Conservation (phyloP, 30 jellyfish, hydroid and myxozoan species). For the Nemopilema nomurai region DNA sequence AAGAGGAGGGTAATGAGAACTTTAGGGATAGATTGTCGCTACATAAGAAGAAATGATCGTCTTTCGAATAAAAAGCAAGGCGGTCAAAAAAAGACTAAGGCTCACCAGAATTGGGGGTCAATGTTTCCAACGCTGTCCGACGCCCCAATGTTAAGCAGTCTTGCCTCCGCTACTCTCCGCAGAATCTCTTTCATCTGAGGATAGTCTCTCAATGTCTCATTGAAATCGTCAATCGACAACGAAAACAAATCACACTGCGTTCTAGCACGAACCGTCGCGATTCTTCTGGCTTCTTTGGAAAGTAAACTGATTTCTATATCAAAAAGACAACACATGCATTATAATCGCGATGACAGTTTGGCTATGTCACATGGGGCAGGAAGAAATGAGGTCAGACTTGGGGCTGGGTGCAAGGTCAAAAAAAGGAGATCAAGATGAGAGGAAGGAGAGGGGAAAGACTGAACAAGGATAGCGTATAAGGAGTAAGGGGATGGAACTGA, state of each 20-base stretch:
- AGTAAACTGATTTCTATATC: slow-evolving; percentile 49
- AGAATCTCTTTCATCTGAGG: slow-evolving; percentile 59
- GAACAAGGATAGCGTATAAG: background rate
- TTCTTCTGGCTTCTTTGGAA: slow-evolving; percentile 50
- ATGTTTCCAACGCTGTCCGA: slow-evolving; percentile 49
- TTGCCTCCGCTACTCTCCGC: slow-evolving; percentile 38
- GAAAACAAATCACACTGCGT: slow-evolving; percentile 62
- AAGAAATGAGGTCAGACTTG: background rate
- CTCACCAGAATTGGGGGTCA: slow-evolving; percentile 42
- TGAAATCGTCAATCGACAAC: slow-evolving; percentile 32
- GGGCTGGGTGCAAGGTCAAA: background rate
- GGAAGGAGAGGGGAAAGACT: background rate
- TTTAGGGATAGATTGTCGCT: too few species aligned
- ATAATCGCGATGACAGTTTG: too few species aligned
- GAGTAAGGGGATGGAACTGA: background rate
- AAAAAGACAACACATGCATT: background rate
- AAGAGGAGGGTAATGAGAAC: too few species aligned
- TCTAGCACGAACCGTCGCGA: slow-evolving; percentile 62
- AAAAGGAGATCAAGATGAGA: background rate
- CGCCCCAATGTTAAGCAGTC: slow-evolving; percentile 16
- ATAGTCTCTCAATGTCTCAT: slow-evolving; percentile 26
- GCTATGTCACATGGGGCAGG: too few species aligned
- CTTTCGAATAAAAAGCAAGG: background rate
- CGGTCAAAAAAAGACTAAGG: background rate
- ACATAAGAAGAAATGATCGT: background rate